phyloP scores from a whole-genome alignment of 2,888 invertebrate genomes.

The Nycteola revayana region DNA sequence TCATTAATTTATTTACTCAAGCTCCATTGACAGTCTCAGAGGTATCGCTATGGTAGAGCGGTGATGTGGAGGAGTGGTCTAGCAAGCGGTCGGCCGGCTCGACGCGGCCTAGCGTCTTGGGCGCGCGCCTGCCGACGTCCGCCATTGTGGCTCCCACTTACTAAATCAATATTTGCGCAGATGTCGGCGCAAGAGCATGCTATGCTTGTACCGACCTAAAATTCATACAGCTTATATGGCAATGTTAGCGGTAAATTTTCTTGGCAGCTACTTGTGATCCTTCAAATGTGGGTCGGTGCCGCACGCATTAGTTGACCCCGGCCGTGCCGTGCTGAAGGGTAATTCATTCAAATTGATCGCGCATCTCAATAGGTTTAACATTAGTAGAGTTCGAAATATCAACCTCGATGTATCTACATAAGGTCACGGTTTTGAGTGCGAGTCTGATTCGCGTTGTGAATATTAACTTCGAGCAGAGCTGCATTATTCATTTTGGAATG shows the following conservation, averaged over 20 bases:
- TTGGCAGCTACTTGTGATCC: constrained; percentile 79
- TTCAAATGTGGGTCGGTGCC: constrained; percentile 78
- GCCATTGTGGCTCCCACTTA: constrained; percentile 73
- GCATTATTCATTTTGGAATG: constrained; percentile 8
- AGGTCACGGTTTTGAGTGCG: constrained; percentile 16
- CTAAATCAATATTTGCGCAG: constrained; percentile 82
- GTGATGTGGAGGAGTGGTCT: constrained; percentile 16
- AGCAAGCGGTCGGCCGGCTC: constrained; percentile 36
- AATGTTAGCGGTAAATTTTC: constrained; percentile 81
- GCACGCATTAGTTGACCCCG: constrained; percentile 76
- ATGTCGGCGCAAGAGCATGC: constrained; percentile 79
- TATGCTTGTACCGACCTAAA: constrained; percentile 80
- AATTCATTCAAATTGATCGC: constrained; percentile 65
- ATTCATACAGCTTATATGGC: constrained; percentile 81
- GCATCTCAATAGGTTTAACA: constrained; percentile 39
- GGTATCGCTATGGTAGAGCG: constrained; percentile 45
- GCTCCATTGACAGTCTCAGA: constrained; percentile 41
- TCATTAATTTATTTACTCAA: constrained; percentile 41
- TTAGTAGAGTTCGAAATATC: constrained; percentile 26
- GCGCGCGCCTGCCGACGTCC: constrained; percentile 48
- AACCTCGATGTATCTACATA: constrained; percentile 17
- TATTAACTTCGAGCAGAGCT: constrained; percentile 14
- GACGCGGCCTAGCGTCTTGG: constrained; percentile 42
- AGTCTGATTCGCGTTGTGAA: constrained; percentile 17
- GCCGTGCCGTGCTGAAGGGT: constrained; percentile 60